Base-by-base conservation (phyloP, 2,797 vertebrate genomes). In the Betta splendens region DNA sequence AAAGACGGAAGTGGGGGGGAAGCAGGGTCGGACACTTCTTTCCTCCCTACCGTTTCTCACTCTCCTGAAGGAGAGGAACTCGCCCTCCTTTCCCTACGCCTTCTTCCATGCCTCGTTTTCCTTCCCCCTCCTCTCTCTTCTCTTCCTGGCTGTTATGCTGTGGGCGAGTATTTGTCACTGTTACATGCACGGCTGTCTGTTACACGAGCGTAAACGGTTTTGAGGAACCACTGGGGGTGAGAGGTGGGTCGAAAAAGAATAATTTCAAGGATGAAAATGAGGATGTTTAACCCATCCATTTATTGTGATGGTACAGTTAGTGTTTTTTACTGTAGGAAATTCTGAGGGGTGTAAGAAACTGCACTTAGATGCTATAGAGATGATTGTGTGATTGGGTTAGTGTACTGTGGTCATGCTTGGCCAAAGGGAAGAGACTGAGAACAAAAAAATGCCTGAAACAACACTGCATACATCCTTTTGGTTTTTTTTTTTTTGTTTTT, bases 321-420 rank as follows among this genome's bases (percentile, higher is more conserved):
- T 67, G 66, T 85, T n/a, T 86, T 86, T 79, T 82, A 86, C 75
- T 64, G 69, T 79, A 85, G 81, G 64, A 80, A 70, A 59, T 63
- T 43, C 61, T 81, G 74, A 72, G 75, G 60, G 66, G 59, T 13
- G 76, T 76, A 77, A 50, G 59, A 76, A 65, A 54, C 60, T 65
- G 74, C 75, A 85, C 75, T 85, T 87, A 71, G 70, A 33, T 75
- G 72, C 55, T 59, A 20, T 79, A 83, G 69, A 69, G 46, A 50
- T 53, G 72, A 53, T 10, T 71, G 75, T 45, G 52, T 51, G 70
- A 28, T 37, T 60, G 64, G 47, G 62, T 58, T 73, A 39, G 49
- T 36, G 58, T 68, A 42, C n/a, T 56, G 51, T 64, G 39, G 69
- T 74, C 52, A 55, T n/a, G 40, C 57, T 72, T 80, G 59, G 67